Conservation (phyloP, 1,140 invertebrate species). For the Drosophila tristis region DNA sequence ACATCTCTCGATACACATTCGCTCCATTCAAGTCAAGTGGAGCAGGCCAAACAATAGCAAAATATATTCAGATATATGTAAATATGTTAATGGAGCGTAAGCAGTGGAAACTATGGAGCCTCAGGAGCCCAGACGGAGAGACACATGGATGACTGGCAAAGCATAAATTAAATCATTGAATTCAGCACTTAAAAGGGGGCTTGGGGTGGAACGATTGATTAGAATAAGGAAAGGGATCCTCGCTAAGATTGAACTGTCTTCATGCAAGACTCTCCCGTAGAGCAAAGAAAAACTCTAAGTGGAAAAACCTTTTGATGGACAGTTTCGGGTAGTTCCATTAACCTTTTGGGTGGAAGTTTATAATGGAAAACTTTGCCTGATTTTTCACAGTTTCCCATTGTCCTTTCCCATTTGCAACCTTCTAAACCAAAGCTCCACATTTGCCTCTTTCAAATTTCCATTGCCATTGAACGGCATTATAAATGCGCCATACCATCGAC, state of each 20-base stretch:
- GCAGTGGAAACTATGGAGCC: slow-evolving; percentile 27
- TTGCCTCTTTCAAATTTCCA: slow-evolving; percentile 35
- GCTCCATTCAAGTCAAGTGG: no score
- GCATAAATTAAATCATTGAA: slow-evolving; percentile 22
- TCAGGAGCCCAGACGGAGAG: not conserved
- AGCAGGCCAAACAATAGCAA: slow-evolving; percentile 21
- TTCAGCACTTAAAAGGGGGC: not conserved
- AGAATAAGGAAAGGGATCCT: not conserved
- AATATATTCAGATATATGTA: slow-evolving; percentile 21
- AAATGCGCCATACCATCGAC: slow-evolving; percentile 32
- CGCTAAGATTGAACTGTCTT: no score
- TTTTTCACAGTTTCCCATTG: no score
- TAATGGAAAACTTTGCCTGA: no score
- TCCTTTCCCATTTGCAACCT: not conserved
- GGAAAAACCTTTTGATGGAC: no score
- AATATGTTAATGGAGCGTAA: slow-evolving; percentile 38
- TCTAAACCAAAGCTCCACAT: slow-evolving; percentile 6
- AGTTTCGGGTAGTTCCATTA: no score
- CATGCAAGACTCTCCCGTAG: no score
- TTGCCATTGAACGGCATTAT: slow-evolving; percentile 41
- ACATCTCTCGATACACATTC: slow-evolving; percentile 21
- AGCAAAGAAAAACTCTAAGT: no score
- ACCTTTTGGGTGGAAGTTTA: no score
- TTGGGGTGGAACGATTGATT: no score
- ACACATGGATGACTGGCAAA: not conserved